Percentiles rank a stretch among this genome's conserved stretches.
Evolutionary conservation across 2,113 vertebrate genomes (phyloP).

Genomic region (Thunnus maccoyii): DNA sequence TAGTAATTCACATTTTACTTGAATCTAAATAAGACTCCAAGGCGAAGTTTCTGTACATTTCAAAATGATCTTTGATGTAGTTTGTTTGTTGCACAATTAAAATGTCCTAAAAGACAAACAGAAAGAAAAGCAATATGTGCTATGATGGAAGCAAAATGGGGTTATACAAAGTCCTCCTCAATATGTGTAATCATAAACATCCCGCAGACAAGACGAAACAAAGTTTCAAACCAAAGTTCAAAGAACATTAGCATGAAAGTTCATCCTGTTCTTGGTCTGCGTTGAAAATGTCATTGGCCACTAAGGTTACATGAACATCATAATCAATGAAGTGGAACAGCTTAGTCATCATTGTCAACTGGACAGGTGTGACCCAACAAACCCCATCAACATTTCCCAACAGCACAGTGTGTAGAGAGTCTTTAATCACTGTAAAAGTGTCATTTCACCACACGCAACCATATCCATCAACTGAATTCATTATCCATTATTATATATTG

Average conservation of each 20-base stretch:
- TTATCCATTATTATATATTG: neutral
- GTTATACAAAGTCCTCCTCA: too few relatives aligned
- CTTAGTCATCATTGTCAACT: neutral
- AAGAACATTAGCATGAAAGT: neutral
- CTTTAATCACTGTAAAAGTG: too few relatives aligned
- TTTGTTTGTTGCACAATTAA: neutral
- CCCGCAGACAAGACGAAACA: neutral
- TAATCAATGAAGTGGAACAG: neutral
- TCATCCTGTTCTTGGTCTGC: neutral
- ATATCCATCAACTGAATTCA: neutral
- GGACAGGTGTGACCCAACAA: neutral
- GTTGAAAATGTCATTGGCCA: neutral
- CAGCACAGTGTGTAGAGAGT: too few relatives aligned
- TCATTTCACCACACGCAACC: too few relatives aligned
- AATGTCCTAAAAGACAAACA: neutral
- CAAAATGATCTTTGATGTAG: too few relatives aligned
- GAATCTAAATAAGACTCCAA: too few relatives aligned
- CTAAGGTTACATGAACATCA: neutral
- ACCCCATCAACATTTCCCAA: neutral
- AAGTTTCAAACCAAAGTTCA: neutral
- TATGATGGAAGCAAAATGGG: neutral
- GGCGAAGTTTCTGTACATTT: too few relatives aligned
- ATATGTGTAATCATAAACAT: too few relatives aligned
- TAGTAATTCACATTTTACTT: slow-evolving; percentile 16
- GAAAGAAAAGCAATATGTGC: neutral